Evolutionary conservation across 2,888 invertebrate genomes (phyloP).

Genomic region (Trimorus sp.): DNA sequence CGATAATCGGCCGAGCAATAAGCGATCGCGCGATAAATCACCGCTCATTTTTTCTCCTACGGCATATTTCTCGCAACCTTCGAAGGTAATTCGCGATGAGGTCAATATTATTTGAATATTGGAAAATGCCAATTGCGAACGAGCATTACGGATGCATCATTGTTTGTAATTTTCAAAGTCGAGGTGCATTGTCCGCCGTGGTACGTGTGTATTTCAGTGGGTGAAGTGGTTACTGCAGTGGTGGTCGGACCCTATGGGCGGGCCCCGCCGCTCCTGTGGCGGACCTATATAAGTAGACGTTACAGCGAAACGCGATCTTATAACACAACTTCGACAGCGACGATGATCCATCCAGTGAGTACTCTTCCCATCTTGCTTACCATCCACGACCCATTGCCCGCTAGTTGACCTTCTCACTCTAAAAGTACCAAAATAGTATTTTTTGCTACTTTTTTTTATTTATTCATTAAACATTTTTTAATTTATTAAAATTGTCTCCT

Average conservation of each 20-base stretch:
- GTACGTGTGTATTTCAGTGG: constrained; percentile 61
- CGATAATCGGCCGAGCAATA: too few relatives aligned
- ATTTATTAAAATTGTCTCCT: too few relatives aligned
- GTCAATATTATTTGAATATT: constrained; percentile 31
- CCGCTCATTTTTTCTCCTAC: too few relatives aligned
- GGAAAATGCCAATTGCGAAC: constrained; percentile 31
- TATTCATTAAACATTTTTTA: too few relatives aligned
- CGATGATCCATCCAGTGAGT: constrained; percentile 77
- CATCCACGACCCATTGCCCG: neutral
- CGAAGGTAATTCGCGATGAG: constrained; percentile 1
- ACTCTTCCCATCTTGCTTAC: constrained; percentile 18
- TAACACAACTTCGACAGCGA: constrained; percentile 75
- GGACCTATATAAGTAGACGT: constrained; percentile 80
- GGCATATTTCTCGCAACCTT: neutral
- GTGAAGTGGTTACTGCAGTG: constrained; percentile 67
- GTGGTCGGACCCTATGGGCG: constrained; percentile 80
- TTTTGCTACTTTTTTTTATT: too few relatives aligned
- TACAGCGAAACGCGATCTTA: constrained; percentile 76
- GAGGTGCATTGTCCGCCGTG: constrained; percentile 66
- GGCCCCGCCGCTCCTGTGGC: constrained; percentile 79
- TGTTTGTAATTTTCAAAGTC: constrained; percentile 70
- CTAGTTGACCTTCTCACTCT: too few relatives aligned
- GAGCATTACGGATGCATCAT: constrained; percentile 50
- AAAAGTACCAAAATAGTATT: too few relatives aligned
- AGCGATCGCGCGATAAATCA: too few relatives aligned